Evolutionary conservation across 2,113 vertebrate genomes (phyloP).

Genomic region (Clarias macrocephalus): DNA sequence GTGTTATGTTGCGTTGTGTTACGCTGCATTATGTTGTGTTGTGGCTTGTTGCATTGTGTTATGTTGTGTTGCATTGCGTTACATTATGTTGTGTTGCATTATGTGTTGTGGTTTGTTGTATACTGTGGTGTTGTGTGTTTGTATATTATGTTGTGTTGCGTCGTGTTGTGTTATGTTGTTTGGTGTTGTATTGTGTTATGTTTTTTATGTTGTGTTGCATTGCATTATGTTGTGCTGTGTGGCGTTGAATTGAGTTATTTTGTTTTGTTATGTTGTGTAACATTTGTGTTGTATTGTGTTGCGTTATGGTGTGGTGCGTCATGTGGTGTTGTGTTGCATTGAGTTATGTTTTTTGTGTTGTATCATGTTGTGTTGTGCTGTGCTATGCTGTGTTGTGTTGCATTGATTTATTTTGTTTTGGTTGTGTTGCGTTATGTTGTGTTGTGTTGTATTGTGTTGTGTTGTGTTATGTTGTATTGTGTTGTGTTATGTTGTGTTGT

Average conservation of each 20-base stretch:
- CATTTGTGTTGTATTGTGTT: not conserved
- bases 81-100: too few species aligned
- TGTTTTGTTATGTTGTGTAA: not conserved
- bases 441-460: not conserved
- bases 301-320: too few species aligned
- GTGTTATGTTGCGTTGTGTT: not conserved
- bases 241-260: not conserved
- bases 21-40: not conserved
- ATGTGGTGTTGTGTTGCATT: too few species aligned
- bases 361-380: conserved; percentile 43
- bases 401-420: not conserved
- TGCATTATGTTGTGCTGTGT: conserved; percentile 43
- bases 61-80: not conserved
- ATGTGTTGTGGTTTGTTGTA: too few species aligned
- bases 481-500: too few species aligned
- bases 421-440: not conserved
- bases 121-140: conserved; percentile 23
- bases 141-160: too few species aligned
- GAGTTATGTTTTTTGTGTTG: too few species aligned
- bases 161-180: conserved; percentile 56
- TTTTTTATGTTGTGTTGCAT: conserved; percentile 26
- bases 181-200: conserved; percentile 32
- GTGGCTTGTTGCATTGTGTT: not conserved
- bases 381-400: not conserved
- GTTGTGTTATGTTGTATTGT: conserved; percentile 53